Evolutionary conservation across 2,888 invertebrate species (phyloP), one percentile per base, ranked within the genome.

Genomic region (Pandemis corylana): DNA sequence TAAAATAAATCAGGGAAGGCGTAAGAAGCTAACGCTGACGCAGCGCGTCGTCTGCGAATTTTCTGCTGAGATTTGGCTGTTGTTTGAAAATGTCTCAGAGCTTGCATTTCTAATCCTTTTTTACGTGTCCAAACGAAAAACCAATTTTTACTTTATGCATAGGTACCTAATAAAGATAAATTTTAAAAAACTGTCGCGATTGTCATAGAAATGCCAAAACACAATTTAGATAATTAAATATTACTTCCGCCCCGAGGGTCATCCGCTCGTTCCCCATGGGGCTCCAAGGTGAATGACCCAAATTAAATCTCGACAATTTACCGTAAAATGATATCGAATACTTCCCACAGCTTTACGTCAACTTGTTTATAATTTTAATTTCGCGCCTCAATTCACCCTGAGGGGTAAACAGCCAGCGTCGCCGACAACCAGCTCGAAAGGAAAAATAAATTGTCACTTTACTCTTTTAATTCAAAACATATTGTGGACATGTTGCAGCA

Each of bases 331-430:
- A 12, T 12, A 36, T 46, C 66, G 49, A 15, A 28, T 12, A 66
- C 66, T 67, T 64, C 28, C 65, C 71, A 46, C 56, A 12, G 28
- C 71, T 63, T 42, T 59, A 61, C 44, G n/a, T 65, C 56, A 56
- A 71, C 46, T 71, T 53, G 64, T 71, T 65, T 65, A 59, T 71
- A 56, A 71, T 71, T 71, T 59, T 65, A 56, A 71, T 71, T 65
- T 46, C 71, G 59, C 71, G 71, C 65, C 44, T 49, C 65, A 41
- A 6, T 56, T 46, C 71, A n/a, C 36, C 15, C 46, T 46, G 65
- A 65, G 56, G 65, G 56, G 36, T 28, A 13, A n/a, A 28, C 28
- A 49, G 65, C 36, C 59, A 4, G 28, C 20, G 12, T 64, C 44
- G 12, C 15, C 64, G 46, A 20, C 64, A 66, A 66, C 28, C 13